Conservation (phyloP, 2,113 vertebrate species). For the Campylomormyrus tamandua region DNA sequence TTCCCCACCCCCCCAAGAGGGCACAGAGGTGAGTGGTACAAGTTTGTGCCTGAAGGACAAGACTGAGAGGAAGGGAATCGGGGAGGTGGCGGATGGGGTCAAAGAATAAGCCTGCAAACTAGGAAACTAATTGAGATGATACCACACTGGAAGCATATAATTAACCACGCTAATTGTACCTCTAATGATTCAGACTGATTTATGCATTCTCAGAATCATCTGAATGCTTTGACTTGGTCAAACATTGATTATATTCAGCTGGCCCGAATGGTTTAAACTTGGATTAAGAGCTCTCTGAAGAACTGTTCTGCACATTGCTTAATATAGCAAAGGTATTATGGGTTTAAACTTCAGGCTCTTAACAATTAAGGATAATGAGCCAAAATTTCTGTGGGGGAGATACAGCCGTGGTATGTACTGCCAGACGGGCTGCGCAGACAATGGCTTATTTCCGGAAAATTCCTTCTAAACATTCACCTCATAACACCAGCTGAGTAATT, state of each 20-base stretch:
- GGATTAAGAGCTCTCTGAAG: not conserved
- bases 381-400: not conserved
- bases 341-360: not conserved
- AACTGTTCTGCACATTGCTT: not conserved
- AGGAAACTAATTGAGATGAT: not conserved
- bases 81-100: not conserved
- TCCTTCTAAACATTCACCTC: not conserved
- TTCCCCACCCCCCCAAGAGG: not conserved
- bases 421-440: not conserved
- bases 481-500: not conserved
- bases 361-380: not conserved
- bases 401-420: not conserved
- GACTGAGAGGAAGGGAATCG: not conserved
- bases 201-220: not conserved
- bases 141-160: not conserved
- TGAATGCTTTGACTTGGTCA: conserved; percentile 11
- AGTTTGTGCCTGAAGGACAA: not conserved
- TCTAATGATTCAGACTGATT: conserved; percentile 7
- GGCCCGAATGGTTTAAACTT: not conserved
- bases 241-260: conserved; percentile 9
- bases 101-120: not conserved
- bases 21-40: not conserved
- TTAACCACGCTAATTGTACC: not conserved
- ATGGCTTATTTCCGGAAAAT: not conserved
- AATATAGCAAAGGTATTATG: not conserved